These are phyloP conservation scores for Uria aalge DNA, from an alignment of 2,113 vertebrate genomes.

Conservation along the genomic window DNA sequence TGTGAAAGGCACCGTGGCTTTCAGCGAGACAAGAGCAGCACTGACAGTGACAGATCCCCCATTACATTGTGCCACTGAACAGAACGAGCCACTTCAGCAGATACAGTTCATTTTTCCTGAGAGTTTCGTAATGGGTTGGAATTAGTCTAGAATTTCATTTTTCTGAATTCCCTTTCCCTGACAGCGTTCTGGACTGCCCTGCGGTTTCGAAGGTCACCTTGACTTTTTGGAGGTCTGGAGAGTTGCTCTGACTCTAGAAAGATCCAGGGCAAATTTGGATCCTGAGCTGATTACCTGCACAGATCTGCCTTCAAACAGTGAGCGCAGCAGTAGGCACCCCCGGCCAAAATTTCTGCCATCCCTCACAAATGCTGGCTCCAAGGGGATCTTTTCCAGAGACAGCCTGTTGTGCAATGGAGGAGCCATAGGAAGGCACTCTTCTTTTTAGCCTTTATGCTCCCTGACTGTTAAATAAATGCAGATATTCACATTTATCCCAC, in stretches of 20 bases:
- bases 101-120: not conserved
- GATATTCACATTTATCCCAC: not conserved
- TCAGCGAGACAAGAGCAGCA: not conserved
- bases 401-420: not conserved
- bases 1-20: slow-evolving; percentile 37
- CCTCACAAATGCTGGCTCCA: not conserved
- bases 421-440: not conserved
- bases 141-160: not conserved
- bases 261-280: not conserved
- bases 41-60: slow-evolving; percentile 59
- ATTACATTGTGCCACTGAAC: slow-evolving; percentile 29
- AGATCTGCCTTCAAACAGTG: not conserved
- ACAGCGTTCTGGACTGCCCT: not conserved
- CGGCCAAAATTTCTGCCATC: not conserved
- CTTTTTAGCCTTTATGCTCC: not conserved
- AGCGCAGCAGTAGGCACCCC: not conserved
- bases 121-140: not conserved
- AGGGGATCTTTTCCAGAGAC: not conserved
- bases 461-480: not conserved
- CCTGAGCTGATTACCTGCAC: not conserved
- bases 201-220: not conserved
- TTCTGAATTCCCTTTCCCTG: not conserved
- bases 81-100: not conserved
- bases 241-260: not conserved
- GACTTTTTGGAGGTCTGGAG: not conserved